Base-by-base conservation (phyloP, 2,888 invertebrate species). In the Apamea epomidion region DNA sequence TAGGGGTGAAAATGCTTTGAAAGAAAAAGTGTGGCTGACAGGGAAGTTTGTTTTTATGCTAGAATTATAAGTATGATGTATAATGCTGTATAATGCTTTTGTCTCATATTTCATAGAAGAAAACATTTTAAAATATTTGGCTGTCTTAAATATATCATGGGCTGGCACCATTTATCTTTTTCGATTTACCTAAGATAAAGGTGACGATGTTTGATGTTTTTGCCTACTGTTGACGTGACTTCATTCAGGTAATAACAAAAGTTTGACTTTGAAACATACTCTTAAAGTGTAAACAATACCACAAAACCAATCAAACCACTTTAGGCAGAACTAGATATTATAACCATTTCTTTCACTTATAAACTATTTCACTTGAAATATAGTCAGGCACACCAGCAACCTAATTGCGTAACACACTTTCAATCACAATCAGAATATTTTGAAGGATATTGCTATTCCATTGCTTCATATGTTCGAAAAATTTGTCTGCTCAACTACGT, bases 61-160 rank as follows among this genome's bases (percentile, higher is more conserved):
- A 83, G 81, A 82, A 83, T 82, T 78, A 87, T 86, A 87, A 89
- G 89, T 87, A 83, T 82, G 87, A 88, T 37, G 37, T 37, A 83
- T 84, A 86, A 84, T 87, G 82, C 42, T 73, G 73, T 74, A 64
- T 88, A 87, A 89, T 83, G 74, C 86, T 83, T 79, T 76, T 74
- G 71, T 32, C n/a, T 74, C 80, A 82, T 85, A 85, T 83, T 88
- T 87, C 76, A 77, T 86, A 77, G 80, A 80, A 78, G 76, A 69
- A 69, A 71, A 70, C 54, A 74, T 79, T 82, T 78, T 70, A 29
- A 78, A 80, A 76, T 76, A 81, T 80, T 80, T 73, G 32, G 60
- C 60, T 64, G 51, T 68, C 82, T 72, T 48, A 74, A 78, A 77
- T 80, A 77, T 82, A 75, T 54, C 29, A 45, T 45, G 67, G 14